A percentile compares a stretch with the other conserved stretches of the same genome.
Evolutionary conservation across 2,888 invertebrate species (phyloP).

Genomic region (Tupiocoris notatus): DNA sequence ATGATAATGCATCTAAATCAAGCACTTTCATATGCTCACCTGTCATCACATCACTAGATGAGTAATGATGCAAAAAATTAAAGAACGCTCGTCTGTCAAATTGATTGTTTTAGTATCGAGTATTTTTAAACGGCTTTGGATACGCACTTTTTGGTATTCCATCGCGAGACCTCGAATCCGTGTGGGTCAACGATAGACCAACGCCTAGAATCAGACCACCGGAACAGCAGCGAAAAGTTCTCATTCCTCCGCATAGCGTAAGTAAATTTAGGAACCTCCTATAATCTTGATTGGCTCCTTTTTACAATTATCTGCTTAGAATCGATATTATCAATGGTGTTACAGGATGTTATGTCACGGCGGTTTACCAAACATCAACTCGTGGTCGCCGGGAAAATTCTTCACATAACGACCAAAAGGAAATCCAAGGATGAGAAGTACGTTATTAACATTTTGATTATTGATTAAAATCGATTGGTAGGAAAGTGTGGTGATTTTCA

Average conservation of each 20-base stretch:
- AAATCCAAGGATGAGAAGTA: slow-evolving; percentile 66
- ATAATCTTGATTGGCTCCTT: not conserved
- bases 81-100: not conserved
- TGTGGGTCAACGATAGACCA: slow-evolving; percentile 64
- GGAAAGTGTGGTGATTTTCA: too few species aligned
- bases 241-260: slow-evolving; percentile 47
- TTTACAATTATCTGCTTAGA: too few species aligned
- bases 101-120: slow-evolving; percentile 67
- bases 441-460: too few species aligned
- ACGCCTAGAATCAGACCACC: slow-evolving; percentile 45
- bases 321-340: too few species aligned
- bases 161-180: slow-evolving; percentile 68
- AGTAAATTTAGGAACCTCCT: slow-evolving; percentile 5
- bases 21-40: too few species aligned
- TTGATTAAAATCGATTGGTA: too few species aligned
- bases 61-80: too few species aligned
- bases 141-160: slow-evolving; percentile 76
- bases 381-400: slow-evolving; percentile 75
- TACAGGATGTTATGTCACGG: slow-evolving; percentile 65
- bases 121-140: slow-evolving; percentile 79
- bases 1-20: too few species aligned
- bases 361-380: slow-evolving; percentile 69
- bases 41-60: not conserved
- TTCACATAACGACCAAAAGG: slow-evolving; percentile 73
- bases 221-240: slow-evolving; percentile 44